These are phyloP conservation scores for Eilema griseolum DNA, from an alignment of 2,888 invertebrate species.

Conservation along the genomic window DNA sequence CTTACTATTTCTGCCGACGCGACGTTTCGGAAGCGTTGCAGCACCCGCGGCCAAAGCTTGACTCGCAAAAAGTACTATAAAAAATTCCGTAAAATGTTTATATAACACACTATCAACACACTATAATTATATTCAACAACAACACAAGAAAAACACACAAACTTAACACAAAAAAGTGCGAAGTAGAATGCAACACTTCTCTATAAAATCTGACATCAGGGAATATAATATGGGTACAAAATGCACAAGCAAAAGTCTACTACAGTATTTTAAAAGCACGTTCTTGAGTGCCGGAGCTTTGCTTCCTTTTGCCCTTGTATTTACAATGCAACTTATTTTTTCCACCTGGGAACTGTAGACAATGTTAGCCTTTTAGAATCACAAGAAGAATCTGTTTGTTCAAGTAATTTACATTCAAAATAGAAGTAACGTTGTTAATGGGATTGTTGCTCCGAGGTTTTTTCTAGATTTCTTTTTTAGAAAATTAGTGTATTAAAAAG, in stretches of 20 bases:
- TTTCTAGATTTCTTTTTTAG: constrained; percentile 18
- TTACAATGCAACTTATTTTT: constrained; percentile 29
- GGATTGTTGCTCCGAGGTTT: constrained; percentile 29
- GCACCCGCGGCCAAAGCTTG: no score
- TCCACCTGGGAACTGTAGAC: constrained; percentile 39
- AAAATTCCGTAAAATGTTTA: no score
- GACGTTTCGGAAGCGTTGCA: no score
- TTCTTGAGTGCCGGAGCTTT: constrained; percentile 22
- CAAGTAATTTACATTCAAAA: constrained; percentile 42
- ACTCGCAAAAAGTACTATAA: no score
- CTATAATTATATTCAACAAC: no score
- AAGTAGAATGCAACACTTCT: constrained; percentile 17
- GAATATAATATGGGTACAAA: constrained; percentile 27
- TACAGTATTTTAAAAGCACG: constrained; percentile 44
- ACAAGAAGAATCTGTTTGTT: constrained; percentile 39
- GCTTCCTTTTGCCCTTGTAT: constrained; percentile 36
- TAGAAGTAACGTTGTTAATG: constrained; percentile 40
- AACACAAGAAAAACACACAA: no score
- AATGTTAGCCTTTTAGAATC: constrained; percentile 31
- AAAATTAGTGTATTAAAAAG: background rate
- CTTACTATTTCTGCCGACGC: no score
- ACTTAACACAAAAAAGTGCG: no score
- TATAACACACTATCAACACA: no score
- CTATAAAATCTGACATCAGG: constrained; percentile 17
- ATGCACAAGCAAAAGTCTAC: constrained; percentile 21